Conservation (phyloP, 2,888 invertebrate species). For the Pseudococcus viburni region DNA sequence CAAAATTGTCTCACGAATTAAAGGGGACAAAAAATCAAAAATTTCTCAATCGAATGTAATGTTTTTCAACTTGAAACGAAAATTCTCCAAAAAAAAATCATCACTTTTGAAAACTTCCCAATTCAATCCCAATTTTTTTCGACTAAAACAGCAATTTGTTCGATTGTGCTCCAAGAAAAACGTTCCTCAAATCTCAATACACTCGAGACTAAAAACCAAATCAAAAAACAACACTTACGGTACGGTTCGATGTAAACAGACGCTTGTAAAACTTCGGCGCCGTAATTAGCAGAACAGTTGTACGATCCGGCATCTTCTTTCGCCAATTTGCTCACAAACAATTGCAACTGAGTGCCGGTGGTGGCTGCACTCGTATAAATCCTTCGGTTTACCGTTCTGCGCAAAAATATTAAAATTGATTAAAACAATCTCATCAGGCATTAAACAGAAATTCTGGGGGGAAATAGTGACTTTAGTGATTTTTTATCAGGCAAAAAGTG, state of each 20-base stretch:
- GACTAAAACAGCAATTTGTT: no score
- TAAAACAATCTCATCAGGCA: conserved; percentile 69
- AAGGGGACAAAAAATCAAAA: no score
- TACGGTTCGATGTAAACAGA: conserved; percentile 82
- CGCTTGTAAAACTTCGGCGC: conserved; percentile 77
- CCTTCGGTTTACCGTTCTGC: background rate
- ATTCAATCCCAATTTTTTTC: no score
- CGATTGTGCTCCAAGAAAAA: no score
- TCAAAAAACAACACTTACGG: conserved; percentile 72
- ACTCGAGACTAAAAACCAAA: background rate
- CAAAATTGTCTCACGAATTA: no score
- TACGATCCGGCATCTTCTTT: conserved; percentile 86
- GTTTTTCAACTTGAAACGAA: no score
- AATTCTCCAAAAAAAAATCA: no score
- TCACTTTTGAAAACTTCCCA: no score
- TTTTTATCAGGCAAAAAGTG: no score
- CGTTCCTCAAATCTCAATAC: background rate
- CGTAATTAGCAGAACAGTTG: conserved; percentile 75
- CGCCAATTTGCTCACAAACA: conserved; percentile 82
- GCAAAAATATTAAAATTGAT: conserved; percentile 12
- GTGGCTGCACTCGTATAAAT: background rate
- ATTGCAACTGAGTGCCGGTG: conserved; percentile 70
- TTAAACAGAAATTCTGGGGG: no score
- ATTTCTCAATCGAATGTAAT: no score
- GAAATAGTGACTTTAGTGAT: no score